These are phyloP conservation scores for Prolemur simus DNA, from an alignment of 2,113 vertebrate species.

Conservation along the genomic window DNA sequence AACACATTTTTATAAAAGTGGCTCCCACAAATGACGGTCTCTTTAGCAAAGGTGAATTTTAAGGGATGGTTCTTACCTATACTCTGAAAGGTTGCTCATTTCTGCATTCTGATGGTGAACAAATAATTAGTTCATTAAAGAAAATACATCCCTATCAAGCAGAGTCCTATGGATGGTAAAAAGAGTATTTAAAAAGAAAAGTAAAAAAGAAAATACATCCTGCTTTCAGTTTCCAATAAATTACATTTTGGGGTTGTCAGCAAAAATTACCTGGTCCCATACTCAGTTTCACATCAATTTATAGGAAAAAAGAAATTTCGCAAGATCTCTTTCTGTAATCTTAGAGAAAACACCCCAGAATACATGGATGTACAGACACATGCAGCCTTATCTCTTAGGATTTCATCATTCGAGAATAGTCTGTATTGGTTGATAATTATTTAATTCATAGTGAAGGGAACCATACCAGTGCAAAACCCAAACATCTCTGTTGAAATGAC, in stretches of 20 bases:
- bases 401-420: constrained; percentile 8
- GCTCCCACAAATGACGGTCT: neutral
- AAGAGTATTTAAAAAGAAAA: too few species aligned
- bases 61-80: neutral
- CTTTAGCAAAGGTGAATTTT: neutral
- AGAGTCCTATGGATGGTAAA: too few species aligned
- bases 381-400: neutral
- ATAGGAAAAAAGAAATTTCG: constrained; percentile 23
- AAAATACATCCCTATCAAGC: neutral
- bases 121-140: constrained; percentile 32
- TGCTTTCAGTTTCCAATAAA: constrained; percentile 21
- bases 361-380: neutral
- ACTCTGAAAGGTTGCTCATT: neutral
- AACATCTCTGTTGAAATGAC: constrained; percentile 13
- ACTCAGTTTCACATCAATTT: neutral
- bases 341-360: constrained; percentile 20
- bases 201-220: neutral
- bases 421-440: constrained; percentile 17
- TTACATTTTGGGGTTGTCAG: neutral
- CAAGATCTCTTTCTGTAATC: neutral
- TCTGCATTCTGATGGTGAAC: neutral
- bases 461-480: constrained; percentile 29
- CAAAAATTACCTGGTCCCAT: constrained; percentile 27
- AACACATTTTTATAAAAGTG: neutral
- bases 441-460: constrained; percentile 53